These are phyloP conservation scores for Falco berigora DNA, from an alignment of 2,797 vertebrate species.

Conservation along the genomic window DNA sequence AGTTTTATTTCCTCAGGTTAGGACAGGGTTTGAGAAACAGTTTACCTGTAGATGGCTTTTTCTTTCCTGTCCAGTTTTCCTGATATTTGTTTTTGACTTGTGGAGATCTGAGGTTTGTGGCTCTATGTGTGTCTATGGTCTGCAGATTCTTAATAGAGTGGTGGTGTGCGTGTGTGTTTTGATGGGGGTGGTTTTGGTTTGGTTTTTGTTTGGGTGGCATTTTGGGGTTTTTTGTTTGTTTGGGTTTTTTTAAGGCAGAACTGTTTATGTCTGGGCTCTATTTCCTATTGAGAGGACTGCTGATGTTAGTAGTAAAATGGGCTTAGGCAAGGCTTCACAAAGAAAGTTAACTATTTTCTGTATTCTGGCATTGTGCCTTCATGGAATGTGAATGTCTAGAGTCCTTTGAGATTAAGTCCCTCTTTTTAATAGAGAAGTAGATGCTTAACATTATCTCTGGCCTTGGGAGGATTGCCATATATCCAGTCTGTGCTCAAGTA, in stretches of 20 bases:
- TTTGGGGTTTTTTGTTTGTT: no score
- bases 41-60: not conserved
- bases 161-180: not conserved
- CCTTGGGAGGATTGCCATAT: not conserved
- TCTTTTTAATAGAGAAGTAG: not conserved
- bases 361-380: not conserved
- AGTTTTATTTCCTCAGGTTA: not conserved
- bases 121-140: not conserved
- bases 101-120: not conserved
- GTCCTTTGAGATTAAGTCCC: not conserved
- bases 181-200: not conserved
- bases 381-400: not conserved
- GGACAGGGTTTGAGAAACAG: not conserved
- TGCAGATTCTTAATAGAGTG: not conserved
- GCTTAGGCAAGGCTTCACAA: not conserved
- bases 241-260: not conserved
- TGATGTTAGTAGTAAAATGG: not conserved
- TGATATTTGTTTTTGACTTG: not conserved
- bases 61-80: not conserved
- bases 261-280: not conserved
- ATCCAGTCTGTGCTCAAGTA: not conserved
- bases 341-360: not conserved
- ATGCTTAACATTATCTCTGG: not conserved
- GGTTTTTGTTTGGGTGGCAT: not conserved
- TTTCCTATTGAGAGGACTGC: not conserved